Evolutionary conservation across 2,113 vertebrate species (phyloP), one percentile per base, ranked within the genome.

Genomic region (Phrynocephalus versicolor): DNA sequence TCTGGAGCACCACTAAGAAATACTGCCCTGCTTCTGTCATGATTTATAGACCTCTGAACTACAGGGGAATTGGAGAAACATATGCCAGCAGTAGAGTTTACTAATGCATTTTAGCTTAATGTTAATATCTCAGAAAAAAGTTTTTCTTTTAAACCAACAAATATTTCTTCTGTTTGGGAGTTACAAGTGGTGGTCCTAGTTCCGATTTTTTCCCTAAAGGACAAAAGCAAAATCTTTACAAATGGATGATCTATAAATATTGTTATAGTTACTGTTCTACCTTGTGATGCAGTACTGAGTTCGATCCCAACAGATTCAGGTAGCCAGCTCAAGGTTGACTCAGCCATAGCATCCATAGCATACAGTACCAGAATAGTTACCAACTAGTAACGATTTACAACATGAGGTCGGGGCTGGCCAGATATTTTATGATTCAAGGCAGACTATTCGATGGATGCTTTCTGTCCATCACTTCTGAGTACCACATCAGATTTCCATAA

Each of bases 1-100:
- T 92, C 69, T 13, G 83, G 88, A 93, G 90, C 88, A 91, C 89
- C 79, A 81, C 0, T 77, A 93, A 82, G 86, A 85, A 93, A 93
- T 0, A 12, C 77, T 78, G 85, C 81, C 82, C 90, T 89, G 51
- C 89, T 93, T 79, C 92, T 88, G 88, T 87, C 90, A 89, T 84
- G 88, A 90, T 91, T 92, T 89, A 84, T 83, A 79, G 75, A 89
- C 84, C 90, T 88, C 87, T 88, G 84, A 81, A 72, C 90, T 91
- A 89, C 88, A 19, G 7, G 64, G 62, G 75, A 87, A 87, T 33
- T 85, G 90, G 87, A 85, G 79, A 88, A 89, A 94, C 92, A 91
- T 71, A 87, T 83, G 90, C 70, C 88, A 35, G 0, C 85, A 89
- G 76, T 87, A 79, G 75, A 86, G 73, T 70, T 87, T 79, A 77